Base-by-base conservation (phyloP, 2,888 invertebrate genomes). In the Kryphioiulus occultus region DNA sequence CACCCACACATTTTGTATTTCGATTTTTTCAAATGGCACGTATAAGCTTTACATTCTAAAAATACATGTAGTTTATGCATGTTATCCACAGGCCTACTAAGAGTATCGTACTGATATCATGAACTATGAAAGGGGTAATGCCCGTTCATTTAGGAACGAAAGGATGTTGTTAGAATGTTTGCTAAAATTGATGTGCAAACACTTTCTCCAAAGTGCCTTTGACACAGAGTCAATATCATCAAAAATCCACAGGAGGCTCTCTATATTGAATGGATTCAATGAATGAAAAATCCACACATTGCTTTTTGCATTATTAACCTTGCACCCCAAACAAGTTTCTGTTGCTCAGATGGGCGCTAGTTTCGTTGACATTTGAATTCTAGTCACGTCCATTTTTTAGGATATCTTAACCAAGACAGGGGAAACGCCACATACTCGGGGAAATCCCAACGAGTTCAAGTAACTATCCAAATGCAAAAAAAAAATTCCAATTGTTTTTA, bases 241-340 rank as follows among this genome's bases (percentile, higher is more conserved):
- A 68, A n/a, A 26, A 68, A 68, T 68, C 68, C 68, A 68, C 68
- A 15, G 68, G 68, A 68, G 68, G n/a, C 68, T 26, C n/a, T 26
- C 2, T 2, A 26, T 26, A 10, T 59, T 59, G n/a, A 59, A 59
- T 59, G 53, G 53, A 59, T 59, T 59, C 19, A 59, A 59, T 59
- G 53, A 59, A 59, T 59, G 53, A 59, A 59, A 19, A 59, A n/a
- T 59, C 26, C 68, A 68, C 26, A 68, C 26, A 26, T 68, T 26
- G 12, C 26, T 68, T 26, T 26, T 26, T 26, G 9, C 22, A n/a
- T 68, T 68, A 26, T 12, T 26, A n/a, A 26, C n/a, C n/a, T n/a
- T n/a, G 3, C n/a, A 4, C 26, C 68, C 22, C 26, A 26, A 68
- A 26, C 26, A 26, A 68, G 68, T 68, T 68, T 68, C 26, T 26